A percentile compares a stretch with the other conserved stretches of the same genome.
These are phyloP conservation scores for Embiotoca jacksoni DNA, from an alignment of 2,113 vertebrate genomes.

Conservation along the genomic window DNA sequence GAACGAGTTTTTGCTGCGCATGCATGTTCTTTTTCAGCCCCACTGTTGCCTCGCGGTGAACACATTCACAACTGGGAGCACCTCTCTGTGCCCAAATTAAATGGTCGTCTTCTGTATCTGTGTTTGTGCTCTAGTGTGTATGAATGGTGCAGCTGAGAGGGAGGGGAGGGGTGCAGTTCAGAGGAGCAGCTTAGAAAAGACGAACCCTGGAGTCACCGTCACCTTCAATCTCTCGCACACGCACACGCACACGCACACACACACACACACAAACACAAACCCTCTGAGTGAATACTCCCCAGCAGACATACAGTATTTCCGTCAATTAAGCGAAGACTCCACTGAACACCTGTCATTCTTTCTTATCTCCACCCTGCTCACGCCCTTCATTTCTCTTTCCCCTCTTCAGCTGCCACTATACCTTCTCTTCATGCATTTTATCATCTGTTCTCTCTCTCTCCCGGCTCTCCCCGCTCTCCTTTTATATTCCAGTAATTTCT, in stretches of 20 bases:
- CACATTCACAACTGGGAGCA: slow-evolving; percentile 62
- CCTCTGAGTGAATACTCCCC: slow-evolving; percentile 19
- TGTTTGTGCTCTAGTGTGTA: slow-evolving; percentile 11
- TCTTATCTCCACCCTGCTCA: slow-evolving; percentile 39
- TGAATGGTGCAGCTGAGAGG: slow-evolving; percentile 14
- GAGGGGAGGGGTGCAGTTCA: slow-evolving; percentile 33
- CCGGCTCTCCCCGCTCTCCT: slow-evolving; percentile 43
- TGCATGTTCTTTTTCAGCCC: slow-evolving; percentile 47
- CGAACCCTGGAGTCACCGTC: slow-evolving; percentile 69
- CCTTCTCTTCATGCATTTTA: slow-evolving; percentile 38
- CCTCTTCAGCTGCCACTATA: slow-evolving; percentile 29
- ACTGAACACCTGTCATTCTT: slow-evolving; percentile 59
- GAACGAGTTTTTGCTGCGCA: slow-evolving; percentile 54
- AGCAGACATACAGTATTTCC: slow-evolving; percentile 35
- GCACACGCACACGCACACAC: slow-evolving; percentile 1
- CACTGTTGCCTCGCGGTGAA: slow-evolving; percentile 11
- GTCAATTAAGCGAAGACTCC: slow-evolving; percentile 53
- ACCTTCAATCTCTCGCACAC: slow-evolving; percentile 23
- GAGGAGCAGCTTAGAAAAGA: slow-evolving; percentile 56
- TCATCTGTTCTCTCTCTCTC: slow-evolving; percentile 27
- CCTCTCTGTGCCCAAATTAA: slow-evolving; percentile 36
- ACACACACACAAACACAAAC: slow-evolving; percentile 8
- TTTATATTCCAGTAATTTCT: slow-evolving; percentile 58
- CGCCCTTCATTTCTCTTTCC: slow-evolving; percentile 47
- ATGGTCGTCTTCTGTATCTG: slow-evolving; percentile 25